Base-by-base conservation (phyloP, 2,113 vertebrate species). In the Rhinolophus ferrumequinum region DNA sequence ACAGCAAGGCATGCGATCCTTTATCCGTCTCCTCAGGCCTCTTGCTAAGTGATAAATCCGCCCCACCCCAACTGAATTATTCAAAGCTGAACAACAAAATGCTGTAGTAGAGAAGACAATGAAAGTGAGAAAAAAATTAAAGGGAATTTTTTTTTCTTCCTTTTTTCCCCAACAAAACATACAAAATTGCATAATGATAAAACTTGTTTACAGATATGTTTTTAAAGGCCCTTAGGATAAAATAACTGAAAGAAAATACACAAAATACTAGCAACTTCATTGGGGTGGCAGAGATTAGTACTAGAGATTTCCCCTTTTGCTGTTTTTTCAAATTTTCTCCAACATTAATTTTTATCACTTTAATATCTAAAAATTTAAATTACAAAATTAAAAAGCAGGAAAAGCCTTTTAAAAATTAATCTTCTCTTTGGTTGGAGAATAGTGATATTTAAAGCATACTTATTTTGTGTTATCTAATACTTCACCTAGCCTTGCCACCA, bases 81-180 rank as follows among this genome's bases (percentile, higher is more conserved):
- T 86, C 67, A 92, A 94, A 69, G 52, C 67, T 93, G 38, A 95
- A 90, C 41, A 94, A 87, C 79, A 93, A 92, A 80, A 85, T 44
- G 33, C 13, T 66, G 16, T 28, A 80, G 24, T 18, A 93, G 64
- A 66, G 41, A 87, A 6, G 33, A 79, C 28, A 79, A 88, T 28
- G 28, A 62, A 88, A 92, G 38, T 41, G 15, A 93, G 44, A 66
- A 60, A 93, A 38, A 90, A 73, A 81, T 52, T 33, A 13, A 41
- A 26, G 10, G 21, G 16, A 0, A 30, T 26, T 19, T 28, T 86
- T 28, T 86, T 91, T 38, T 41, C 79, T 76, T 18, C 16, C 30
- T 87, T 47, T 75, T 47, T 24, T 13, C 47, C 47, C 47, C 50
- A 93, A 91, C 41, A 96, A 97, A 96, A 81, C 67, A 84, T 52